Evolutionary conservation across 2,888 invertebrate species (phyloP), one percentile per base, ranked within the genome.

Genomic region (Leptopterna dolabrata): DNA sequence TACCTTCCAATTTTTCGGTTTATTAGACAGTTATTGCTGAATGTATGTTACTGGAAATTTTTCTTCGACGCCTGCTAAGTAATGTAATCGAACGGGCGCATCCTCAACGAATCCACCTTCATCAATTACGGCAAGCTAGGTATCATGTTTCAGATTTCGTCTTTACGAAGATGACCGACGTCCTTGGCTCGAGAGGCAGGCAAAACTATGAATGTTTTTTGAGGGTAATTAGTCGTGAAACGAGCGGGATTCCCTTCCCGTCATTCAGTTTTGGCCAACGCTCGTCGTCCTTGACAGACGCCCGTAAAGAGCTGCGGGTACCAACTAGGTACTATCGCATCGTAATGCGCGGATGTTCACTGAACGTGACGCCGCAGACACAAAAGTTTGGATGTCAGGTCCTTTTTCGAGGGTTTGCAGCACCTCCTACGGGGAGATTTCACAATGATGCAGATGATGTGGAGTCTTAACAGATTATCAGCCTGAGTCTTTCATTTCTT

Each of bases 171-270:
- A 63, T 27, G 24, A 2, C 24, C 24, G 11, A 1, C 24, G 63
- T 11, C 63, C 63, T 63, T 27, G 63, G 24, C 24, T 1, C 7
- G 24, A 63, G 63, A 63, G 63, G 2, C 55, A 55, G 55, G n/a
- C 19, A 63, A 24, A 19, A 63, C 27, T 63, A 9, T 0, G 24
- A 1, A 4, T 0, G 63, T 63, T 63, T 63, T 63, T 63, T 63
- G 63, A n/a, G 24, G 24, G 63, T 63, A 63, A 63, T 63, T 63
- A 63, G 63, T 63, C 63, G 63, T 63, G 63, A 63, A 63, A 63
- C 63, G 63, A 63, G 63, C 63, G 63, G 63, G 13, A 63, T 63
- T 63, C 63, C 63, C 63, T 63, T 63, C 63, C 63, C 63, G 63
- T 63, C 63, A 63, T 63, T 63, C 24, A 63, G 24, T 63, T 63